Evolutionary conservation across 2,888 invertebrate species (phyloP), one percentile per base, ranked within the genome.

Genomic region (Trileptium ribeirensis): DNA sequence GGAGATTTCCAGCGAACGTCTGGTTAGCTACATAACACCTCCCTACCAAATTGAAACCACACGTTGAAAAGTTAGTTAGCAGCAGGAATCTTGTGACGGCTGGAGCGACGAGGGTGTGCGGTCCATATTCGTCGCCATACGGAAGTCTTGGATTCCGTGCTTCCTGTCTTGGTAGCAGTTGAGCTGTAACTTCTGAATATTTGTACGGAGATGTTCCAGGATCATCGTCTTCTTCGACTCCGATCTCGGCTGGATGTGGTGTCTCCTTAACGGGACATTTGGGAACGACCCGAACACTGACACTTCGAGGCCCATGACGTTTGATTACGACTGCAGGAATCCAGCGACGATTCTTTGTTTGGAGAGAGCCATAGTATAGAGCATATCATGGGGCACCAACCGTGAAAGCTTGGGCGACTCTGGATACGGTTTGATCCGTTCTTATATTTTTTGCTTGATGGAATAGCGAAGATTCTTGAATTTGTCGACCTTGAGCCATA

Each of bases 181-280:
- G n/a, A n/a, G n/a, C n/a, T n/a, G n/a, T n/a, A n/a, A n/a, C n/a
- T n/a, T n/a, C n/a, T n/a, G n/a, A n/a, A n/a, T n/a, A n/a, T n/a
- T n/a, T n/a, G n/a, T n/a, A n/a, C n/a, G n/a, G 51, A 51, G 51
- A 15, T 51, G 51, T 15, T 51, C 51, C 51, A 15, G 67, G 77
- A 39, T 70, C 70, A 15, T 8, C 31, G n/a, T 80, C 80, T 81
- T 80, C 80, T 8, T 31, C 81, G 33, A 80, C 3, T 29, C 15
- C n/a, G 36, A 80, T 8, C 80, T 15, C 3, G 80, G 81, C 19
- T 74, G 81, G 19, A 80, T 15, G 34, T 80, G 80, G 80, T 80
- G 80, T 80, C 80, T 34, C n/a, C 80, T 80, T 80, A 80, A 80
- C 15, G 24, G 80, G 80, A n/a, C 80, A 80, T 29, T 78, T 79